These are phyloP conservation scores for Epistrophe grossulariae DNA, from an alignment of 2,888 invertebrate genomes.

Conservation along the genomic window DNA sequence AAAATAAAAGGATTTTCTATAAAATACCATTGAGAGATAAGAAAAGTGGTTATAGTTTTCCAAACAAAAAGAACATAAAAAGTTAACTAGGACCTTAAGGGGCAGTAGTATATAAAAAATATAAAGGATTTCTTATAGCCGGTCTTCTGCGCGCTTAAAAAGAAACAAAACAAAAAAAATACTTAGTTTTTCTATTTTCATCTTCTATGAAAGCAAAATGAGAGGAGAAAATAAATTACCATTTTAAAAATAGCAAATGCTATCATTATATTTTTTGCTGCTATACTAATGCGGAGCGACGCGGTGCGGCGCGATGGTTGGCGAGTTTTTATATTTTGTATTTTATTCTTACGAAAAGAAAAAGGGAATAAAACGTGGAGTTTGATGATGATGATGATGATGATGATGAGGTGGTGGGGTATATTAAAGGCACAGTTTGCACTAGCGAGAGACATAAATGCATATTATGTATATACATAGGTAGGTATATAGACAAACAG, in stretches of 20 bases:
- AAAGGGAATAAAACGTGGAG: slow-evolving; percentile 4
- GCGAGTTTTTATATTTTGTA: neutral
- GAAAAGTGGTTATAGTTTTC: slow-evolving; percentile 19
- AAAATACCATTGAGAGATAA: slow-evolving; percentile 19
- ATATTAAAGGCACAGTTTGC: slow-evolving; percentile 6
- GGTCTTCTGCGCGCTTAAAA: slow-evolving; percentile 46
- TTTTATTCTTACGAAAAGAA: slow-evolving; percentile 1
- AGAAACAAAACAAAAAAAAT: slow-evolving; percentile 16
- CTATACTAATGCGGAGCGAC: neutral
- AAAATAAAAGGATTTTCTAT: neutral
- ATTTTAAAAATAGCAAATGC: slow-evolving; percentile 75
- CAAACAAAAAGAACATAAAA: neutral
- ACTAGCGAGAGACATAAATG: neutral
- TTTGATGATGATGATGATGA: neutral
- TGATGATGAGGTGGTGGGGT: neutral
- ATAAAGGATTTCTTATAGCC: slow-evolving; percentile 44
- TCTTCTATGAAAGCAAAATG: slow-evolving; percentile 27
- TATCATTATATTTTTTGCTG: slow-evolving; percentile 59
- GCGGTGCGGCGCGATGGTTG: slow-evolving; percentile 3
- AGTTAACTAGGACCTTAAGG: neutral
- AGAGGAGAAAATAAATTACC: slow-evolving; percentile 19
- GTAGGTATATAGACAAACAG: neutral
- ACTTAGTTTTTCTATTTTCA: slow-evolving; percentile 10
- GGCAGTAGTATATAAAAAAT: neutral
- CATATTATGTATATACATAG: too few species aligned